phyloP scores from a whole-genome alignment of 2,113 vertebrate species.

The Gavialis gangeticus region DNA sequence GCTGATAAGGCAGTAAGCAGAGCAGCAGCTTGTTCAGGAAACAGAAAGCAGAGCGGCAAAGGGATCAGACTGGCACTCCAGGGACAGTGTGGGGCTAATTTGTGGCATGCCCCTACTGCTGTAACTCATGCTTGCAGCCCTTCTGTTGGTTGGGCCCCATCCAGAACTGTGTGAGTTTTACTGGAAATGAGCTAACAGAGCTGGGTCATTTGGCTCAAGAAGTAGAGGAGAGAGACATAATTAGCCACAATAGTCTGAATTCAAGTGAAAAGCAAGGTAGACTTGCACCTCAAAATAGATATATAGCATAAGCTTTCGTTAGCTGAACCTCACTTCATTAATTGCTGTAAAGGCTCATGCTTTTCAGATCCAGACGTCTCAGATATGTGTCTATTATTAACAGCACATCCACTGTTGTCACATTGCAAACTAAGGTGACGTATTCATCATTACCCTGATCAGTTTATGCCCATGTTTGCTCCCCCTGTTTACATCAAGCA shows the following conservation, averaged over 20 bases:
- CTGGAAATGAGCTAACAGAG: neutral
- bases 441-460: accelerated
- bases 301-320: too few species aligned
- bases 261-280: too few species aligned
- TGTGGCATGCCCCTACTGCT: neutral
- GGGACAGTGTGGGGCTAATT: too few species aligned
- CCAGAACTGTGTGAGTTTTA: neutral
- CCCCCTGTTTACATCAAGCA: neutral
- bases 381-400: neutral
- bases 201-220: neutral
- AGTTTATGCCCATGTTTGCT: accelerated
- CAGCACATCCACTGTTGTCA: accelerated
- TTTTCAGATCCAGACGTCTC: neutral
- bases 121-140: neutral
- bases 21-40: too few species aligned
- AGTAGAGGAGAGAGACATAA: neutral
- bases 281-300: too few species aligned
- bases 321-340: too few species aligned
- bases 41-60: accelerated
- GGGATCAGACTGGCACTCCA: neutral
- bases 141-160: neutral
- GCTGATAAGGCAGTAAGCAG: too few species aligned
- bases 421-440: neutral
- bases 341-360: neutral
- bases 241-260: too few species aligned